phyloP scores from a whole-genome alignment of 1,140 invertebrate species.

The Leguminivora glycinivorella region DNA sequence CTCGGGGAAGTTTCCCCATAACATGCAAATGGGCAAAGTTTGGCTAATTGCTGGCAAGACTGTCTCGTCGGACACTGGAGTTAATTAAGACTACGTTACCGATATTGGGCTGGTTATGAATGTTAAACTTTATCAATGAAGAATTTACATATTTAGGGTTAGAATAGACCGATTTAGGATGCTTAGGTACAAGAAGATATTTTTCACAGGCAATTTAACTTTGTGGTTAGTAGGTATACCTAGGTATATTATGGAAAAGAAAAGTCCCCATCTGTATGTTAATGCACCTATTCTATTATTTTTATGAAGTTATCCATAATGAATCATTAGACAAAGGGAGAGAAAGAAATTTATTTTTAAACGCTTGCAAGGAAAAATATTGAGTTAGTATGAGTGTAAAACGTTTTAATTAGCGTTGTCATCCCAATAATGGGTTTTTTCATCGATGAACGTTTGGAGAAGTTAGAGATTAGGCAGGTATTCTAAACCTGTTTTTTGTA shows the following conservation, averaged over 20 bases:
- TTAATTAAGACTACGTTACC: slow-evolving; percentile 43
- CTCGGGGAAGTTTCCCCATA: slow-evolving; percentile 54
- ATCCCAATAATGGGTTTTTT: not conserved
- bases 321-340: not conserved
- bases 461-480: too few species aligned
- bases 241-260: not conserved
- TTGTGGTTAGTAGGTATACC: not conserved
- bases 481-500: too few species aligned
- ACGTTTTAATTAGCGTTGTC: not conserved
- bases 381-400: not conserved
- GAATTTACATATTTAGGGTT: not conserved
- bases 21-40: slow-evolving; percentile 63
- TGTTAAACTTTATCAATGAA: slow-evolving; percentile 4
- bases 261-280: not conserved
- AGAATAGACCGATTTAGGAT: too few species aligned
- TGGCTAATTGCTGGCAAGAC: slow-evolving; percentile 54
- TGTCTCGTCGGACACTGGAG: slow-evolving; percentile 38
- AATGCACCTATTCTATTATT: not conserved
- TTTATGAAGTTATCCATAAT: not conserved
- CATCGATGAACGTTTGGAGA: not conserved
- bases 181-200: too few species aligned
- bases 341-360: not conserved
- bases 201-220: too few species aligned
- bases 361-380: not conserved
- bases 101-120: not conserved